Percentiles rank a stretch among this genome's conserved stretches.
phyloP scores from a whole-genome alignment of 1,140 invertebrate species.

The Camponotus pennsylvanicus region DNA sequence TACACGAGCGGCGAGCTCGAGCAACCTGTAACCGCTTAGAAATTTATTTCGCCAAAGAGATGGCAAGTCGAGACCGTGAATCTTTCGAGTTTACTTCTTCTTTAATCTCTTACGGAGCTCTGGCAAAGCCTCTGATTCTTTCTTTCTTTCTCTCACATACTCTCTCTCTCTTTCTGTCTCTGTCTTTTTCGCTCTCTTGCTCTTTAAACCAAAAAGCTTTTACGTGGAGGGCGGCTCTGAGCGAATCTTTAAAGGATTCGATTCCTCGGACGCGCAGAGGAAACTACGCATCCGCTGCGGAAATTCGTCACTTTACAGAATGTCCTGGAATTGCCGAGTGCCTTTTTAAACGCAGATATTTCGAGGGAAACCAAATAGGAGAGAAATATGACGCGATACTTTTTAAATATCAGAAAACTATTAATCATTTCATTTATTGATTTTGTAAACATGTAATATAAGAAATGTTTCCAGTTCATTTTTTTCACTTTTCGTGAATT shows the following conservation, averaged over 20 bases:
- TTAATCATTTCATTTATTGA: neutral
- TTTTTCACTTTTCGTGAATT: neutral
- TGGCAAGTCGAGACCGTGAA: constrained; percentile 48
- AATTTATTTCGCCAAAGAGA: constrained; percentile 55
- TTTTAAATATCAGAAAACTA: no score
- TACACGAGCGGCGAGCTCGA: constrained; percentile 17
- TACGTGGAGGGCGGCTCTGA: neutral
- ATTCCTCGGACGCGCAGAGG: neutral
- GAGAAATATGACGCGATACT: neutral
- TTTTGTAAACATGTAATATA: neutral
- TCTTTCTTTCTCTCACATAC: no score
- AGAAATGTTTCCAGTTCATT: neutral
- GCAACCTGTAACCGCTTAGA: constrained; percentile 60
- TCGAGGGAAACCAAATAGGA: neutral
- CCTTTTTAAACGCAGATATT: neutral
- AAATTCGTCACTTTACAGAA: neutral
- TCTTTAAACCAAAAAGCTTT: constrained; percentile 49
- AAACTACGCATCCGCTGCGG: neutral
- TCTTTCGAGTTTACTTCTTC: constrained; percentile 55
- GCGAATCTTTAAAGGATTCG: neutral
- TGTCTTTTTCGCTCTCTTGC: neutral
- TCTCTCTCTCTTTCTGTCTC: no score
- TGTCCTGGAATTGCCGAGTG: neutral
- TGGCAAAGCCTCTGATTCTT: neutral
- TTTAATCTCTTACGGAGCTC: constrained; percentile 52